Evolutionary conservation across 1,140 invertebrate species (phyloP).

Genomic region (Semibalanus balanoides): DNA sequence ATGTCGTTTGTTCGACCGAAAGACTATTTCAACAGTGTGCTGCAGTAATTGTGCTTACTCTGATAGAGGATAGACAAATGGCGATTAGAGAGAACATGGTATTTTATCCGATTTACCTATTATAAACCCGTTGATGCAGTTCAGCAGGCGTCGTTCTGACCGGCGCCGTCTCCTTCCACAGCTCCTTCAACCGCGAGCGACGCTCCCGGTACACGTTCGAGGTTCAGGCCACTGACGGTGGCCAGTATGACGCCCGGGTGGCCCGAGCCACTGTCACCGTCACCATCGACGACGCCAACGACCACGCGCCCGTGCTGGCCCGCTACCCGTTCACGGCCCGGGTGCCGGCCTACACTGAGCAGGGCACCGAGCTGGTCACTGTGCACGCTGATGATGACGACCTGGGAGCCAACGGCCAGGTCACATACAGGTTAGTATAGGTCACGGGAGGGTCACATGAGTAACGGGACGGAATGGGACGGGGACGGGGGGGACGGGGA

Average conservation of each 20-base stretch:
- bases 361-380: conserved; percentile 60
- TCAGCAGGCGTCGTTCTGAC: no score
- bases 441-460: no score
- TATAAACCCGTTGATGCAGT: no score
- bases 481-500: no score
- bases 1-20: no score
- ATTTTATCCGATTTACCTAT: no score
- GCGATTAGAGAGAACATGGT: no score
- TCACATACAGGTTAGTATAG: conserved; percentile 42
- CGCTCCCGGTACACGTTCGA: conserved; percentile 63
- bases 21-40: no score
- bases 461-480: no score
- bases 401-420: conserved; percentile 61
- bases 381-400: conserved; percentile 65
- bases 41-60: no score
- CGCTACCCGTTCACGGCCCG: conserved; percentile 64
- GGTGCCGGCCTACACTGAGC: conserved; percentile 55
- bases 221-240: conserved; percentile 74
- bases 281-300: conserved; percentile 74
- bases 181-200: conserved; percentile 67
- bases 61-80: no score
- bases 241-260: conserved; percentile 63
- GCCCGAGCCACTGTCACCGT: conserved; percentile 67
- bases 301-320: conserved; percentile 74
- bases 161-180: conserved; percentile 25